These are phyloP conservation scores for Drosophila nigromelanica DNA, from an alignment of 1,140 invertebrate species.

Conservation along the genomic window DNA sequence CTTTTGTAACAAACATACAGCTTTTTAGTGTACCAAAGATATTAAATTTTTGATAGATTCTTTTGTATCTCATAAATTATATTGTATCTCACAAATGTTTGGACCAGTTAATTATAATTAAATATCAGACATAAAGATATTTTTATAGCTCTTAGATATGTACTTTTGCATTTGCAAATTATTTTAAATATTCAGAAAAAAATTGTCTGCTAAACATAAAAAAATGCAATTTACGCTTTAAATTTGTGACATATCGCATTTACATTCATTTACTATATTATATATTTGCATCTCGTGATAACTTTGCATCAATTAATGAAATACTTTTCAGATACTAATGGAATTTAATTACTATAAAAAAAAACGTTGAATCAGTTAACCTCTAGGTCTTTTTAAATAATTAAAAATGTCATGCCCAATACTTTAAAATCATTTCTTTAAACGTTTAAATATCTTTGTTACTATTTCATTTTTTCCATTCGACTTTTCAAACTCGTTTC, in stretches of 20 bases:
- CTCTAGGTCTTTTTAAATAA: background rate
- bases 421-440: slow-evolving; percentile 2
- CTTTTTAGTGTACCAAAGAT: no score
- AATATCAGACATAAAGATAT: no score
- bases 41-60: background rate
- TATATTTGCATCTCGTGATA: background rate
- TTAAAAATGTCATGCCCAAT: background rate
- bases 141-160: background rate
- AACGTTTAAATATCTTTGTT: slow-evolving; percentile 12
- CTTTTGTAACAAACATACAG: no score
- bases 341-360: no score
- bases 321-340: background rate
- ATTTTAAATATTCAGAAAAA: background rate
- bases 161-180: background rate
- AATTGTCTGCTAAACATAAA: no score
- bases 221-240: no score
- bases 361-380: background rate
- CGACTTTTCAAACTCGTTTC: slow-evolving; percentile 45
- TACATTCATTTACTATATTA: no score
- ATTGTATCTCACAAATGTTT: no score
- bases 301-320: background rate
- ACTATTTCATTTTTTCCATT: slow-evolving; percentile 2
- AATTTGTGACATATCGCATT: no score
- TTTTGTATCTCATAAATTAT: background rate
- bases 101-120: no score